Evolutionary conservation across 2,888 invertebrate genomes (phyloP), one percentile per base, ranked within the genome.

Genomic region (Andrena haemorrhoa): DNA sequence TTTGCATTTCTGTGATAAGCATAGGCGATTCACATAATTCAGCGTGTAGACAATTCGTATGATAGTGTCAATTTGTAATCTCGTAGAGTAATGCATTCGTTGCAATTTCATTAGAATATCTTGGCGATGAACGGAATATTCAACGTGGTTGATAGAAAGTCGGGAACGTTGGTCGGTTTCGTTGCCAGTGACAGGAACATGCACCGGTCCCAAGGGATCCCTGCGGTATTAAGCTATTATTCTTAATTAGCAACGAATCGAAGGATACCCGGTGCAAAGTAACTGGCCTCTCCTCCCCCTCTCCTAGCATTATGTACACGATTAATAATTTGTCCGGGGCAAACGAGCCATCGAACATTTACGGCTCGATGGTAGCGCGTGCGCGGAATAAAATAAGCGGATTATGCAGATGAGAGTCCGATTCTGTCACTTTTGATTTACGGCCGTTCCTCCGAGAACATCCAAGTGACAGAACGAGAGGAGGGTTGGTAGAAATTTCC

Each of bases 391-490:
- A 88, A 86, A 85, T 75, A 79, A 81, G 75, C 78, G 68, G 26
- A 88, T 88, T 88, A 88, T 88, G 88, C 82, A 83, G 83, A 88
- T 85, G 82, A 70, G 83, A 53, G 35, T 85, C 74, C 79, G 88
- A 82, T 86, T 86, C 82, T 82, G 88, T 88, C 88, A 88, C 76
- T 88, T 88, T 88, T 88, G 88, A 88, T 86, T 85, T 88, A 88
- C 79, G 88, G 70, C 56, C 76, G 68, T 33, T 41, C 71, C 49
- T 53, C 68, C 35, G 29, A 56, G 63, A 33, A 8, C 29, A 60
- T 65, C 47, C 41, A 35, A 35, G 58, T 56, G 75, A 33, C 26
- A 41, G 16, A 66, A n/a, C 7, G 26, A 23, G 31, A 6, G 56
- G 61, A 73, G 29, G 75, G 47, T 53, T 10, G 20, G 23, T 26